Percentiles rank a stretch among this genome's conserved stretches.
Evolutionary conservation across 2,113 vertebrate genomes (phyloP).

Genomic region (Aegypius monachus): DNA sequence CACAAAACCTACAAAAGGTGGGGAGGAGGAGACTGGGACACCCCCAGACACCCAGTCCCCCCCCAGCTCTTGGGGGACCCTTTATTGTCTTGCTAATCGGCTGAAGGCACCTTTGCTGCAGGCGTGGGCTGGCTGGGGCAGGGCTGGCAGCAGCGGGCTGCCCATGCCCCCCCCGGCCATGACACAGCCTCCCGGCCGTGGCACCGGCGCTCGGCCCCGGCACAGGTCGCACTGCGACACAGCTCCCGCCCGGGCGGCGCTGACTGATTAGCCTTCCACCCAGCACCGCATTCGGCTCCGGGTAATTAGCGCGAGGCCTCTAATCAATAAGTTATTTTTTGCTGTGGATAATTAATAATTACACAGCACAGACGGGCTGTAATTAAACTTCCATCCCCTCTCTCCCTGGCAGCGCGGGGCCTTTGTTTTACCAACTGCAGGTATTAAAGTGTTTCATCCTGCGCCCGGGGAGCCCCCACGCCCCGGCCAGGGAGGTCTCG

Average conservation of each 20-base stretch:
- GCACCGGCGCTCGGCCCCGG: background rate
- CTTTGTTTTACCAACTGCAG: slow-evolving; percentile 44
- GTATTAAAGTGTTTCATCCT: slow-evolving; percentile 10
- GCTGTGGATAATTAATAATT: slow-evolving; percentile 79
- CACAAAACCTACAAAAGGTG: background rate
- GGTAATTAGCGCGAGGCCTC: slow-evolving; percentile 73
- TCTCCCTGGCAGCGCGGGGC: background rate
- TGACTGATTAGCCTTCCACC: slow-evolving; percentile 29
- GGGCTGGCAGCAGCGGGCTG: background rate
- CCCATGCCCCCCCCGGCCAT: background rate
- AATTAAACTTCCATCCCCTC: slow-evolving; percentile 73
- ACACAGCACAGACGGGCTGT: slow-evolving; percentile 66
- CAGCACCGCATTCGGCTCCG: background rate
- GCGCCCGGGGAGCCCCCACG: background rate
- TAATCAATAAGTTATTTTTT: slow-evolving; percentile 83
- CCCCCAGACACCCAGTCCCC: no score
- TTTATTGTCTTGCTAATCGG: background rate
- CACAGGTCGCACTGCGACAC: slow-evolving; percentile 52
- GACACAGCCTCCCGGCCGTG: background rate
- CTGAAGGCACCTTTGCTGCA: background rate
- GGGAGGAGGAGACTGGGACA: background rate
- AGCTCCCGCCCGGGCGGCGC: background rate
- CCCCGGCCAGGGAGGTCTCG: background rate
- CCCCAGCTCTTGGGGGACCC: background rate
- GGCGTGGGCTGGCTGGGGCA: background rate